Base-by-base conservation (phyloP, 2,888 invertebrate species). In the Flexamia atlantica region DNA sequence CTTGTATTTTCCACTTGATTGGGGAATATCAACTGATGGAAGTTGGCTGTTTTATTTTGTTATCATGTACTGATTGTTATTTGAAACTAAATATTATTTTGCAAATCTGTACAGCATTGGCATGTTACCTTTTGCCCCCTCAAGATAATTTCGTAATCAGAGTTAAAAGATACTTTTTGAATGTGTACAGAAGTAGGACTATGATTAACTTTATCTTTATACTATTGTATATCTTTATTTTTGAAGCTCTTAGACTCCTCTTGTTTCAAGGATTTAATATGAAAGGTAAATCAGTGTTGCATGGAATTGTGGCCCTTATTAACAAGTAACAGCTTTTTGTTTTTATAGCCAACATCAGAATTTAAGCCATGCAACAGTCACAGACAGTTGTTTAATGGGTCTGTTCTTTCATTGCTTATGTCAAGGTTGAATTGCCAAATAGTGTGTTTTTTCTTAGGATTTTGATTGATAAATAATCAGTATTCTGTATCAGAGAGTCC, bases 151-250 rank as follows among this genome's bases (percentile, higher is more conserved):
- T n/a, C n/a, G n/a, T n/a, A n/a, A n/a, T n/a, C n/a, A n/a, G n/a
- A n/a, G n/a, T n/a, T n/a, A n/a, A n/a, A n/a, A n/a, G n/a, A n/a
- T n/a, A n/a, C n/a, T n/a, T n/a, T n/a, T n/a, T n/a, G n/a, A n/a
- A n/a, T n/a, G n/a, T n/a, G n/a, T n/a, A n/a, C n/a, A n/a, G n/a
- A n/a, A n/a, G n/a, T n/a, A n/a, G n/a, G n/a, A n/a, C n/a, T n/a
- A n/a, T n/a, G n/a, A n/a, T n/a, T n/a, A n/a, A n/a, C n/a, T n/a
- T n/a, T n/a, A n/a, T n/a, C n/a, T n/a, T n/a, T n/a, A n/a, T n/a
- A n/a, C n/a, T n/a, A n/a, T 83, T 25, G 40, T 20, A 72, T 5
- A 32, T 36, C 5, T 72, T 79, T 84, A 83, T 85, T 82, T 72
- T 80, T 53, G 32, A 53, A 74, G 72, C 72, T 46, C 32, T 53